These are phyloP conservation scores for Palythoa heliodiscus DNA, from an alignment of 92 coral and sea anemone species.

Conservation along the genomic window DNA sequence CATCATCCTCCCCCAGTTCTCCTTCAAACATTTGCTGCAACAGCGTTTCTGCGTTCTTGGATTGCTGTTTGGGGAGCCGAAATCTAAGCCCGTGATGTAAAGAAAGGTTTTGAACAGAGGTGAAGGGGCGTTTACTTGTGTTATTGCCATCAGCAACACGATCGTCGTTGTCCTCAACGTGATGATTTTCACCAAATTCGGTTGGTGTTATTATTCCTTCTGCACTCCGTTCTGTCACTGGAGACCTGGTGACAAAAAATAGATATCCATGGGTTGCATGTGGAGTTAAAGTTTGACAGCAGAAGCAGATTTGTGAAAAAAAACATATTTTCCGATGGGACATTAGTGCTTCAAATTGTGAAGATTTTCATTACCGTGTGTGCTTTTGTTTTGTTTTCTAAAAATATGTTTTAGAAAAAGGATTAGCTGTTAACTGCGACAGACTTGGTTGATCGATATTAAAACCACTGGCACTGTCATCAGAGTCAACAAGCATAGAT, in stretches of 20 bases:
- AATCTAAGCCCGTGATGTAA: slow-evolving; percentile 78
- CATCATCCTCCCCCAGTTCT: slow-evolving; percentile 84
- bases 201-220: slow-evolving; percentile 60
- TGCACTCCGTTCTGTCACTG: slow-evolving; percentile 77
- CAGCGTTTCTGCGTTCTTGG: slow-evolving; percentile 87
- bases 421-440: too few relatives aligned
- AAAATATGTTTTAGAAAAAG: too few relatives aligned
- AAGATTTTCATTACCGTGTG: too few relatives aligned
- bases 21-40: slow-evolving; percentile 98
- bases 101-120: slow-evolving; percentile 74
- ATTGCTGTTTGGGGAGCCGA: slow-evolving; percentile 87
- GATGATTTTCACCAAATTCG: slow-evolving; percentile 45
- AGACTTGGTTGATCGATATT: too few relatives aligned
- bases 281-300: too few relatives aligned
- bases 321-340: too few relatives aligned
- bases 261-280: too few relatives aligned
- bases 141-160: background rate
- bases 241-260: slow-evolving; percentile 65
- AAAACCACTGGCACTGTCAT: too few relatives aligned
- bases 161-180: slow-evolving; percentile 12
- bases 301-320: too few relatives aligned
- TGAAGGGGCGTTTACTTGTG: slow-evolving; percentile 11
- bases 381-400: too few relatives aligned
- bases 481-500: too few relatives aligned
- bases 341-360: too few relatives aligned